phyloP scores from a whole-genome alignment of 2,797 vertebrate genomes.

The Ctenosaura bakeri region DNA sequence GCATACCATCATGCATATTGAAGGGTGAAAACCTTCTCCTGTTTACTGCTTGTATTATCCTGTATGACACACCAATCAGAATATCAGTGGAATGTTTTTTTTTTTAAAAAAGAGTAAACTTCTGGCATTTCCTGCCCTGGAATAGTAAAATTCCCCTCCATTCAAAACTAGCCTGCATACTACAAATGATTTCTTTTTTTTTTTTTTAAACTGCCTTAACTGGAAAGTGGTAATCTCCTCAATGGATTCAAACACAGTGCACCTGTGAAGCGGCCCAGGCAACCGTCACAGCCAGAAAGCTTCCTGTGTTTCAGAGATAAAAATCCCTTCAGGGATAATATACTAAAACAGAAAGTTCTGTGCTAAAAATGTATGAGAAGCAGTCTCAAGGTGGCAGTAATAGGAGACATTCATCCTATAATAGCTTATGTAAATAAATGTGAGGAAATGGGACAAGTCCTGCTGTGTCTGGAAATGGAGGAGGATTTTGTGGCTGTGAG shows the following conservation, averaged over 20 bases:
- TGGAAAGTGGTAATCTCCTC: background rate
- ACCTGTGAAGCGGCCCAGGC: background rate
- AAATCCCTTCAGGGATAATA: conserved; percentile 6
- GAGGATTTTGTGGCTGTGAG: conserved; percentile 54
- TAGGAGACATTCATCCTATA: background rate
- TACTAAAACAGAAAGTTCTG: background rate
- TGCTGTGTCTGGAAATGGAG: conserved; percentile 19
- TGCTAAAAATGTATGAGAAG: background rate
- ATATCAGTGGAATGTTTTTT: no score
- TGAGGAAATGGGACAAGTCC: background rate
- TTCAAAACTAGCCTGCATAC: background rate
- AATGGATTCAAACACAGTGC: background rate
- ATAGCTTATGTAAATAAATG: conserved; percentile 31
- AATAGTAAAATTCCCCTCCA: background rate
- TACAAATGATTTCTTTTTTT: background rate
- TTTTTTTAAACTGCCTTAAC: no score
- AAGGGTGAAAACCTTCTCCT: background rate
- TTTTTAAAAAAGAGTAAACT: no score
- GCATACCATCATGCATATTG: no score
- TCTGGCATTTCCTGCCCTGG: background rate
- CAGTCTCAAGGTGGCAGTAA: background rate
- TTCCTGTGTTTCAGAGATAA: conserved; percentile 1
- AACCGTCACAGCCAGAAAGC: conserved; percentile 28
- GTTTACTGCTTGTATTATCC: background rate
- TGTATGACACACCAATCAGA: no score